These are phyloP conservation scores for Hypotaenidia philippensis DNA, from an alignment of 2,797 vertebrate genomes.

Conservation along the genomic window DNA sequence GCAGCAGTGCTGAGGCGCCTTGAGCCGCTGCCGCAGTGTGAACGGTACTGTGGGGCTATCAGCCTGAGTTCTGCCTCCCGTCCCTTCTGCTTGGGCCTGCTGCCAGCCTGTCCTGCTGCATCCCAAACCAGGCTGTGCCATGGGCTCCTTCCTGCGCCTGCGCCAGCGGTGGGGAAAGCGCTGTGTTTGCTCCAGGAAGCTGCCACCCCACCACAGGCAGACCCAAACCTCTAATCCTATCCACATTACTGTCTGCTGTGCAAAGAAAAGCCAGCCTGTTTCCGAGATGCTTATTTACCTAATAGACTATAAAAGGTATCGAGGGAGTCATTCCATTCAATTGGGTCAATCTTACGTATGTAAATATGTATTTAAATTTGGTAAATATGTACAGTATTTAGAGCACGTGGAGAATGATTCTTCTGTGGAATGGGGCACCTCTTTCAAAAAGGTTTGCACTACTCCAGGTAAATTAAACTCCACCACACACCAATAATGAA, in stretches of 20 bases:
- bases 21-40: rapidly evolving
- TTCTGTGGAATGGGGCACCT: constrained; percentile 51
- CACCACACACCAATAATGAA: neutral
- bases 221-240: constrained; percentile 17
- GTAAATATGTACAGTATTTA: constrained; percentile 57
- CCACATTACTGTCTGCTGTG: neutral
- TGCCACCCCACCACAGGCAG: neutral
- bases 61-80: rapidly evolving
- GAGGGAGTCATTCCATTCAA: constrained; percentile 47
- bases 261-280: neutral
- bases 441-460: constrained; percentile 40
- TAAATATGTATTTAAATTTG: constrained; percentile 63
- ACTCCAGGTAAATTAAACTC: constrained; percentile 47
- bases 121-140: neutral
- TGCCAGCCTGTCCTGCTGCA: rapidly evolving
- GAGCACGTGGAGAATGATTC: constrained; percentile 14
- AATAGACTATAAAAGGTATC: constrained; percentile 67
- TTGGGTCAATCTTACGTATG: constrained; percentile 43
- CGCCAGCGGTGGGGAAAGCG: neutral
- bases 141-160: neutral
- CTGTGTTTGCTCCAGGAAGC: neutral
- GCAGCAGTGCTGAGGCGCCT: rapidly evolving
- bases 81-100: rapidly evolving
- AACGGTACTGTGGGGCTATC: rapidly evolving
- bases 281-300: constrained; percentile 59